Base-by-base conservation (phyloP, 2,888 invertebrate species). In the Acronicta psi region DNA sequence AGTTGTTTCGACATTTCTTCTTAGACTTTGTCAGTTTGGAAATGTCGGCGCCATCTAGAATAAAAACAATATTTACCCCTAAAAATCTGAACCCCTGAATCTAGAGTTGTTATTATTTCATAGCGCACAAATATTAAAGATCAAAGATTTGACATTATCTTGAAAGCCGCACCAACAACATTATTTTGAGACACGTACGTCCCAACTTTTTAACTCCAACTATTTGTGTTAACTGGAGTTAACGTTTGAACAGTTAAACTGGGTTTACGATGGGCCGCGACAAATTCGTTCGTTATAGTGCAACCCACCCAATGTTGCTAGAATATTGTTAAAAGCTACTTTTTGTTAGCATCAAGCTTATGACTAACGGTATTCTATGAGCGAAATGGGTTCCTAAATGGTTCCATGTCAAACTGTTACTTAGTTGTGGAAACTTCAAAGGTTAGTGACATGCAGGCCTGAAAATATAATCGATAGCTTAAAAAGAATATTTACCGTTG, bases 261-360 rank as follows among this genome's bases (percentile, higher is more conserved):
- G 45, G 77, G 74, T 77, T 77, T 78, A 77, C 59, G 78, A 71
- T 59, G 29, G 47, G 20, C 71, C 64, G 74, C 16, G 49, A 59
- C 76, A 45, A 78, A 77, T 76, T 50, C 57, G 38, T 69, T 75
- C 34, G 69, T 59, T 71, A 40, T 56, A 69, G 69, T 74, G 43
- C 57, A 58, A 62, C 62, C 38, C 40, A 31, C 31, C 59, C 44
- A 56, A 50, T 63, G 61, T 51, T 59, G 58, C 37, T 11, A 38
- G 49, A 49, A 59, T 50, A 50, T 66, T 62, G 44, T 51, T 50
- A 43, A 47, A 54, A 52, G 47, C 41, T 47, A 31, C 18, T 34
- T 55, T 55, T 63, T 53, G 42, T 42, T 53, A 13, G 36, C 54
- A 25, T 38, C 41, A 45, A 37, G 44, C 16, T 64, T 38, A 10